phyloP scores from a whole-genome alignment of 1,140 invertebrate genomes.

The fruit fly (Drosophila melanogaster) region Release_6_plus_ISO1_MT NT_033777.3:21015001-21015500 shows the following conservation, averaged over 20 bases:
- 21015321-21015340: conserved; percentile 49
- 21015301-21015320: conserved; percentile 35
- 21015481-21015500: conserved; percentile 12
- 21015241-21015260: conserved; percentile 47
- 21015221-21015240: conserved; percentile 51
- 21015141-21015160: conserved; percentile 60
- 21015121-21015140: conserved; percentile 32
- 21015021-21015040: background rate
- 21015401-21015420: conserved; percentile 45
- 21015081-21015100: conserved; percentile 31
- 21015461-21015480: conserved; percentile 51
- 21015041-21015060: conserved; percentile 12
- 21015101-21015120: conserved; percentile 21
- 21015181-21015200: conserved; percentile 78
- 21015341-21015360: conserved; percentile 42
- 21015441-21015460: conserved; percentile 38
- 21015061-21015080: conserved; percentile 31
- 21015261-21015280: conserved; percentile 21
- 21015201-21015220: conserved; percentile 70
- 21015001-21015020: too few species aligned
- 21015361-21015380: conserved; percentile 38
- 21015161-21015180: conserved; percentile 67
- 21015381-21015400: conserved; percentile 38
- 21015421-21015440: conserved; percentile 35
- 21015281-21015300: conserved; percentile 26